Base-by-base conservation (phyloP, 2,113 vertebrate species). In the Nerophis ophidion region DNA sequence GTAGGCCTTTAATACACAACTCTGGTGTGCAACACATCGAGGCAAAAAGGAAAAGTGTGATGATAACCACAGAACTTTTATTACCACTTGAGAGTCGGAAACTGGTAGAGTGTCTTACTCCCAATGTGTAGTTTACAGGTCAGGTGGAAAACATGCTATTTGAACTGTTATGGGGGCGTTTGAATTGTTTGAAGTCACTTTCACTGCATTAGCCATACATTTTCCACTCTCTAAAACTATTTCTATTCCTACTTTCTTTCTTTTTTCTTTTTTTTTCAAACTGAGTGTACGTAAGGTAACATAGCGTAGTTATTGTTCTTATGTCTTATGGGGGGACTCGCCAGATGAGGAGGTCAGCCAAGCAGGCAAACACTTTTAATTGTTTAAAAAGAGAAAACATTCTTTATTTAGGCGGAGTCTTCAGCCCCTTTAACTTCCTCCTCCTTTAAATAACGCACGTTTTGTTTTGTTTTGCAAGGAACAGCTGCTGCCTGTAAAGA, bases 341-440 rank as follows among this genome's bases (percentile, higher is more conserved):
- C 63, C 72, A 81, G 76, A 79, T 69, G 70, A 61, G 36, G 61
- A 73, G 86, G 86, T 89, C 85, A 89, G 86, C 87, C 90, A 89
- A 88, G 53, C 69, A 80, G 86, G 82, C 79, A 82, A 83, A 85
- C 76, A 68, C 61, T 75, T 44, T 55, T 82, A 82, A 89, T 89
- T 87, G 86, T 88, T 88, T 76, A 65, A 80, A 76, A 88, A 79
- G 64, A 88, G 75, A 88, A 88, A 89, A 87, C 84, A 85, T 82
- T 83, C 85, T 83, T 82, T 80, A 80, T 75, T 84, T 64, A 84
- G 84, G 84, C 68, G 84, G 82, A 77, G 86, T 53, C 69, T 75
- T 77, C 73, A 72, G 72, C 72, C 74, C 49, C 46, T 77, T 84
- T 77, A 60, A 76, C 83, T 88, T 87, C 87, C 87, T 83, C 57